Conservation (phyloP, 2,113 vertebrate species). For the Parotia lawesii region DNA sequence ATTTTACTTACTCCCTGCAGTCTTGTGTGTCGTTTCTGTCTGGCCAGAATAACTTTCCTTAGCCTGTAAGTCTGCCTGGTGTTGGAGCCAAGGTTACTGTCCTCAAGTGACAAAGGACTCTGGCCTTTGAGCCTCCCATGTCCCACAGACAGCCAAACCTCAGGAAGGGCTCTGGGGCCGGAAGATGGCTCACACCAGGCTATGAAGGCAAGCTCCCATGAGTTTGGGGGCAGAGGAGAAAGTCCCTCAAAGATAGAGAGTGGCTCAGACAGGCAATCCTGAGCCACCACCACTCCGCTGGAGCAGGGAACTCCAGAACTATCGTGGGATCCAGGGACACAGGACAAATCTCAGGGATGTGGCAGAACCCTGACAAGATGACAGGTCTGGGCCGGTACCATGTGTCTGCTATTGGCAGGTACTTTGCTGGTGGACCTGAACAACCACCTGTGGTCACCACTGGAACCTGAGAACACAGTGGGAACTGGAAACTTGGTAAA, state of each 20-base stretch:
- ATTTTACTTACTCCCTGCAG: background rate
- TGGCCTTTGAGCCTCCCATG: no score
- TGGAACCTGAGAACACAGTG: background rate
- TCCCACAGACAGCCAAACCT: background rate
- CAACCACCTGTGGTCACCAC: background rate
- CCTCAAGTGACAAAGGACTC: background rate
- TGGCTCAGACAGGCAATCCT: background rate
- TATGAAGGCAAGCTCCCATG: rapidly evolving
- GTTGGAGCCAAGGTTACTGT: background rate
- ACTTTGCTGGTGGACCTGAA: background rate
- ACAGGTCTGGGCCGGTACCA: background rate
- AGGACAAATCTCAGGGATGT: background rate
- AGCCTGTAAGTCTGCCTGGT: background rate
- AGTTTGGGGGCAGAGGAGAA: background rate
- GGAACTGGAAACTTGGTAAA: background rate
- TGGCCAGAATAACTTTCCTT: background rate
- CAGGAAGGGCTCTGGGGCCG: background rate
- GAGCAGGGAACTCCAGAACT: background rate
- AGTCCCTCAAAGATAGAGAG: background rate
- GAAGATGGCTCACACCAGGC: background rate
- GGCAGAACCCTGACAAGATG: background rate
- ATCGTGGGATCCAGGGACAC: background rate
- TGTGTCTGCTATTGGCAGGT: background rate
- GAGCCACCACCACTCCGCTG: rapidly evolving
- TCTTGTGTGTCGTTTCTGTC: background rate